A percentile compares a stretch with the other conserved stretches of the same genome.
These are phyloP conservation scores for Bovichtus variegatus DNA, from an alignment of 2,797 vertebrate genomes.

Conservation along the genomic window DNA sequence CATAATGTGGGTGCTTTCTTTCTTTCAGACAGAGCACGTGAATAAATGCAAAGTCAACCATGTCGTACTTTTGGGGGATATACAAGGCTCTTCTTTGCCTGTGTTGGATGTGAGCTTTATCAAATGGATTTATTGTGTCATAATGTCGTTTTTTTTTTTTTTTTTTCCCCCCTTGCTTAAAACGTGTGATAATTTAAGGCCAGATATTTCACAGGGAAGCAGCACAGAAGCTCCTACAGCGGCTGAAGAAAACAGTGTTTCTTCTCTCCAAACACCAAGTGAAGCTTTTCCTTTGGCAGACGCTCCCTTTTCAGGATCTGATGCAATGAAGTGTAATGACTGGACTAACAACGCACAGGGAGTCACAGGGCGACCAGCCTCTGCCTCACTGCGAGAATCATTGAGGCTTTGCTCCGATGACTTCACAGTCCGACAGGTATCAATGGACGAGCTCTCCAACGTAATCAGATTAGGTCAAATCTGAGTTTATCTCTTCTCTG, in stretches of 20 bases:
- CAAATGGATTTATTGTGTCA: neutral
- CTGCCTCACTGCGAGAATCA: slow-evolving; percentile 34
- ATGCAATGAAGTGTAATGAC: slow-evolving; percentile 75
- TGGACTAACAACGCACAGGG: slow-evolving; percentile 30
- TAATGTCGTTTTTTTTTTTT: neutral
- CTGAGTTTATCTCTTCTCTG: slow-evolving; percentile 63
- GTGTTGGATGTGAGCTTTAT: neutral
- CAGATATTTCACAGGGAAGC: slow-evolving; percentile 21
- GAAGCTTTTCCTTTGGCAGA: slow-evolving; percentile 64
- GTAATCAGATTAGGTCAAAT: slow-evolving; percentile 80
- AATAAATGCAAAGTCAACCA: slow-evolving; percentile 11
- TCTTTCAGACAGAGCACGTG: slow-evolving; percentile 17
- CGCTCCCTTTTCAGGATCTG: slow-evolving; percentile 56
- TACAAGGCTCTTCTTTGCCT: neutral
- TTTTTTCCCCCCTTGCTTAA: too few species aligned
- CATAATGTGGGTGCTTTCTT: slow-evolving; percentile 45
- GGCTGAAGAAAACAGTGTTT: slow-evolving; percentile 30
- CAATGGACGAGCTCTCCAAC: slow-evolving; percentile 74
- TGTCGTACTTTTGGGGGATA: neutral
- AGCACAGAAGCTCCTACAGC: neutral
- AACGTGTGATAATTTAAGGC: neutral
- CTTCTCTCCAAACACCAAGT: slow-evolving; percentile 45
- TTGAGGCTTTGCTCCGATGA: slow-evolving; percentile 60
- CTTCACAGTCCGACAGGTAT: slow-evolving; percentile 71
- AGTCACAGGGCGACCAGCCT: slow-evolving; percentile 23